These are phyloP conservation scores for Pseudotriccus pelzelni DNA, from an alignment of 2,797 vertebrate species.

Conservation along the genomic window DNA sequence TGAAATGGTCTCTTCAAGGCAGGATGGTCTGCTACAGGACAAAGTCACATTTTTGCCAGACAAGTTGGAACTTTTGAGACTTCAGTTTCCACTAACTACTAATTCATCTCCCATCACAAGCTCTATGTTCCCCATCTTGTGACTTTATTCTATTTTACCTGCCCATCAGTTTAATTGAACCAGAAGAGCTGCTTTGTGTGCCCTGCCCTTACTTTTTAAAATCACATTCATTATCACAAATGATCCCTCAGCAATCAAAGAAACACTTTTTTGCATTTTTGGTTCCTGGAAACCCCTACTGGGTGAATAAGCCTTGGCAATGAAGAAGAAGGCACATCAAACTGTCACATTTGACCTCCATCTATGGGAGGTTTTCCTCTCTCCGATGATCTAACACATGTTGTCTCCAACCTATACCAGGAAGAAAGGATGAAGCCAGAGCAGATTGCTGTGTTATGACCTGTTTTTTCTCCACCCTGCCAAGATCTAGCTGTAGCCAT, in stretches of 20 bases:
- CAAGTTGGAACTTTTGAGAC: not conserved
- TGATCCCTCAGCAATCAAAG: not conserved
- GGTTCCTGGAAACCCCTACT: not conserved
- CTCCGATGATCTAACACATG: constrained; percentile 17
- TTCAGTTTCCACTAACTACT: not conserved
- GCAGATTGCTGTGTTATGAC: constrained; percentile 35
- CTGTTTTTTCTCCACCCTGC: constrained; percentile 37
- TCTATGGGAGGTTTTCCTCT: constrained; percentile 18
- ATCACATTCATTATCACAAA: not conserved
- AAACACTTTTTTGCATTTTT: not conserved
- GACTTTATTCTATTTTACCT: not conserved
- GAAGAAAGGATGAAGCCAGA: constrained; percentile 46
- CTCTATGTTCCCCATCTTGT: not conserved
- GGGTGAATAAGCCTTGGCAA: not conserved
- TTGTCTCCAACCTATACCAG: constrained; percentile 28
- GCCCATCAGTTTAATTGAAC: constrained; percentile 22
- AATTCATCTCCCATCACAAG: not conserved
- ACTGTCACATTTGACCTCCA: constrained; percentile 20
- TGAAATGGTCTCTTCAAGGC: not conserved
- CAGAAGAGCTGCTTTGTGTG: not conserved
- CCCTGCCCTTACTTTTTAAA: not conserved
- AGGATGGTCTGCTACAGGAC: not conserved
- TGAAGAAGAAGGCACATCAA: constrained; percentile 9
- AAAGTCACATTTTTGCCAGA: not conserved
- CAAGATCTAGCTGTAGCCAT: constrained; percentile 44